Evolutionary conservation across 2,113 vertebrate genomes (phyloP), one percentile per base, ranked within the genome.

Genomic region (Excalfactoria chinensis): DNA sequence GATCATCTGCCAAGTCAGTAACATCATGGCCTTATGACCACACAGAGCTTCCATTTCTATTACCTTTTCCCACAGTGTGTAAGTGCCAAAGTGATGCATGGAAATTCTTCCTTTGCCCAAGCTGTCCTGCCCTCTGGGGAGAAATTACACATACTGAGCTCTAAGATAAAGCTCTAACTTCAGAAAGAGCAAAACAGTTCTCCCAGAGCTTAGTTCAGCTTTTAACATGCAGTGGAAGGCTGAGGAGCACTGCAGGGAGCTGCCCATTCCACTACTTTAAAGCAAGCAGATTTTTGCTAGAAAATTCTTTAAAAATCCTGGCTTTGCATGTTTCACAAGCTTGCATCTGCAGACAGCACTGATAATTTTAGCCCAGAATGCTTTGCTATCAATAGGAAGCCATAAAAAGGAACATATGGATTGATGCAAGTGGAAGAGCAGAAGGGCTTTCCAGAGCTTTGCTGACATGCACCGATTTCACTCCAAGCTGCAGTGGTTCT

Each of bases 1-100:
- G 84, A 89, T 90, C 86, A 85, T 92, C 89, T 93, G 94, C 95
- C 92, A 96, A 93, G 74, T 76, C 91, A 92, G 81, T 89, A 13
- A 70, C 89, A 89, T 87, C 68, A 19, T 19, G 88, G 89, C 91
- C 59, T 6, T 78, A 22, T 64, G 82, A 93, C 89, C 71, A 46
- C 1, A 22, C 1, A 2, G 49, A 76, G 77, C 84, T 96, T 96
- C 94, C 79, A 19, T 46, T 94, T 5, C 81, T 69, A 3, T 69
- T 94, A 73, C 90, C 78, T 94, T 90, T 94, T 96, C 93, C 96
- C 95, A 96, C 91, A 89, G 55, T 49, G 48, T 67, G 49, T 22
- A 55, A 91, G 84, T 71, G 51, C 66, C 75, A 30, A 5, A 9
- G 26, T 49, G 35, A 22, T 53, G n/a, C 77, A 14, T 59, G 68